Conservation (phyloP, 2,113 vertebrate species). For the Corynorhinus townsendii region DNA sequence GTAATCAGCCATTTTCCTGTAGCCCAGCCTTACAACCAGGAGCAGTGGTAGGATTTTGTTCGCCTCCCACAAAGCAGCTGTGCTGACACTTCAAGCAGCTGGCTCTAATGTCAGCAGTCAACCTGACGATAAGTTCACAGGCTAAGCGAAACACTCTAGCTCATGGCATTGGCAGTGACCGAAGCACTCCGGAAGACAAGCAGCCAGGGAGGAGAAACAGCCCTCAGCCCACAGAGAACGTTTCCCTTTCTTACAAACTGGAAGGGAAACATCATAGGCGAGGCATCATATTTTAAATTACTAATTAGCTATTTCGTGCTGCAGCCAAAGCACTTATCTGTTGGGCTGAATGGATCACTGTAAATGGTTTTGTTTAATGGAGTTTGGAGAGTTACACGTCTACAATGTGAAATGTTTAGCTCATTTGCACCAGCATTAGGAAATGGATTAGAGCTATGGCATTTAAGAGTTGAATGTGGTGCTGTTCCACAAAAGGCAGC, state of each 20-base stretch:
- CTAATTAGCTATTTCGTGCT: neutral
- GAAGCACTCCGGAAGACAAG: neutral
- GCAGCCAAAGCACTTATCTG: neutral
- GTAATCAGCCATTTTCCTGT: neutral
- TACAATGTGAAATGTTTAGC: neutral
- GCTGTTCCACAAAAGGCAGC: neutral
- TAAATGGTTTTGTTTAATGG: constrained; percentile 21
- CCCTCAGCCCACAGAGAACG: neutral
- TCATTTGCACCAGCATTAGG: neutral
- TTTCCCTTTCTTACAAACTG: neutral
- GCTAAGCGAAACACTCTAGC: neutral
- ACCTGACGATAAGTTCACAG: neutral
- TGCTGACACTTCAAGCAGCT: constrained; percentile 53
- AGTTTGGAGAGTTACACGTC: constrained; percentile 30
- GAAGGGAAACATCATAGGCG: neutral
- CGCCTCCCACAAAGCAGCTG: constrained; percentile 61
- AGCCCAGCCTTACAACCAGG: neutral
- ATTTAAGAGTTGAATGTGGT: neutral
- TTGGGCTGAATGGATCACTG: neutral
- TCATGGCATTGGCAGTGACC: neutral
- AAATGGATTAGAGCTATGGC: neutral
- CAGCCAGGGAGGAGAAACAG: neutral
- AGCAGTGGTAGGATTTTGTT: neutral
- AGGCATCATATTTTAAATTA: neutral
- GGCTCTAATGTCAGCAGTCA: constrained; percentile 27